phyloP scores from a whole-genome alignment of 2,797 vertebrate genomes.

The Parauchenoglanis punctatus region DNA sequence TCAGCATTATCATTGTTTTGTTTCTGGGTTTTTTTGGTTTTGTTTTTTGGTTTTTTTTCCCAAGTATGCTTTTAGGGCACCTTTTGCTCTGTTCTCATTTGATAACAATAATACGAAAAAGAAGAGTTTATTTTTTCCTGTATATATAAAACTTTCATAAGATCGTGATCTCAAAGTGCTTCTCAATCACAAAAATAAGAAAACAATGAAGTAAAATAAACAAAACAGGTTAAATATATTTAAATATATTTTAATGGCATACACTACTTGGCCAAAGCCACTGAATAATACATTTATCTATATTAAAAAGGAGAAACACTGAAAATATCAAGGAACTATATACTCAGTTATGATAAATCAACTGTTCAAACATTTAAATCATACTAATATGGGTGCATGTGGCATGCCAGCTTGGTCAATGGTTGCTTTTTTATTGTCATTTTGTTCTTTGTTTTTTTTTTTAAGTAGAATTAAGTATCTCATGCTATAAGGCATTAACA shows the following conservation, averaged over 20 bases:
- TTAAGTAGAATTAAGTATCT: background rate
- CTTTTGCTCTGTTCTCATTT: background rate
- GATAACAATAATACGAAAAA: background rate
- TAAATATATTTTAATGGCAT: background rate
- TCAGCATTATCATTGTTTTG: background rate
- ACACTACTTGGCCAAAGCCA: background rate
- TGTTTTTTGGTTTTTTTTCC: background rate
- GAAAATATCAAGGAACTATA: background rate
- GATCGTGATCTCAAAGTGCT: background rate
- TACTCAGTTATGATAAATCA: background rate
- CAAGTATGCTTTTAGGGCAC: background rate
- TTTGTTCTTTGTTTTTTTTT: background rate
- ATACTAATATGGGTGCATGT: background rate
- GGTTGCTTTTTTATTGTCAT: no score
- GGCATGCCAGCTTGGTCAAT: background rate
- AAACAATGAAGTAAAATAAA: background rate
- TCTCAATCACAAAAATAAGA: background rate
- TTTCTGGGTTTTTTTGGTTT: no score
- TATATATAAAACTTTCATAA: background rate
- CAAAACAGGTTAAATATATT: background rate
- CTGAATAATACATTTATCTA: background rate
- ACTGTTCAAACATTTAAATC: background rate
- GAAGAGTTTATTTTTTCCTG: background rate
- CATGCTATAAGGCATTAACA: background rate
- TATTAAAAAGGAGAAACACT: background rate